Conservation (phyloP, 2,113 vertebrate species). For the Microcebus griseorufus region DNA sequence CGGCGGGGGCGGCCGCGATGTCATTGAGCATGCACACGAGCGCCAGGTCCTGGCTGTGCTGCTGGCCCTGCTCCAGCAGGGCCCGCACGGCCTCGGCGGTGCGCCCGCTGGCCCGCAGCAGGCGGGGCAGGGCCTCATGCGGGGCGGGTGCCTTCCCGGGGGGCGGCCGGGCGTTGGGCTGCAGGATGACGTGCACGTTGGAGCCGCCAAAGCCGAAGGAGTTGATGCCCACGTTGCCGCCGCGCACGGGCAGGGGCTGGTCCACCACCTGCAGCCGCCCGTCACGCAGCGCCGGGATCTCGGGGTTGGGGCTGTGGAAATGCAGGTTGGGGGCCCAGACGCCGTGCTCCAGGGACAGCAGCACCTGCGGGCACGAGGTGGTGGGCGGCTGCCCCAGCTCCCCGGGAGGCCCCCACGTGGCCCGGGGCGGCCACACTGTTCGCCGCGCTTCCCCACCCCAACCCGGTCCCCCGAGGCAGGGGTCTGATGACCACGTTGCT, state of each 20-base stretch:
- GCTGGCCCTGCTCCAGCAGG: constrained; percentile 87
- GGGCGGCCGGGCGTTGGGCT: constrained; percentile 79
- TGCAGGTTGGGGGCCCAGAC: constrained; percentile 97
- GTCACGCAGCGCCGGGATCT: constrained; percentile 91
- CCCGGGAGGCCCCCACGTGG: neutral
- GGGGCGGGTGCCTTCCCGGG: neutral
- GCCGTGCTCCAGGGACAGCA: constrained; percentile 93
- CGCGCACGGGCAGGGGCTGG: constrained; percentile 88
- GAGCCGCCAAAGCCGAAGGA: constrained; percentile 98
- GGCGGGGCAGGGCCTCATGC: constrained; percentile 75
- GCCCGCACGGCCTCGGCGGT: constrained; percentile 88
- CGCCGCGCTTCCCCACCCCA: too few species aligned
- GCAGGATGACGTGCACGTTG: constrained; percentile 94
- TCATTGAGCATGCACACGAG: constrained; percentile 91
- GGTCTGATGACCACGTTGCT: neutral
- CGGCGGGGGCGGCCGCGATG: constrained; percentile 83
- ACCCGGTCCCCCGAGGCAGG: fast-evolving
- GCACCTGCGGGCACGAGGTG: constrained; percentile 83
- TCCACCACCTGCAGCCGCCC: constrained; percentile 90
- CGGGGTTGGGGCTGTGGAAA: constrained; percentile 89
- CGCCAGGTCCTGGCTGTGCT: constrained; percentile 76
- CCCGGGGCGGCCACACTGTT: neutral
- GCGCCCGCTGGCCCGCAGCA: constrained; percentile 92
- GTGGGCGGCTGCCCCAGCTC: fast-evolving
- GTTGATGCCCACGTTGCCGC: constrained; percentile 92